Percentiles rank a stretch among this genome's conserved stretches.
Conservation (phyloP, 2,797 vertebrate species). For the Crenuchus spilurus region DNA sequence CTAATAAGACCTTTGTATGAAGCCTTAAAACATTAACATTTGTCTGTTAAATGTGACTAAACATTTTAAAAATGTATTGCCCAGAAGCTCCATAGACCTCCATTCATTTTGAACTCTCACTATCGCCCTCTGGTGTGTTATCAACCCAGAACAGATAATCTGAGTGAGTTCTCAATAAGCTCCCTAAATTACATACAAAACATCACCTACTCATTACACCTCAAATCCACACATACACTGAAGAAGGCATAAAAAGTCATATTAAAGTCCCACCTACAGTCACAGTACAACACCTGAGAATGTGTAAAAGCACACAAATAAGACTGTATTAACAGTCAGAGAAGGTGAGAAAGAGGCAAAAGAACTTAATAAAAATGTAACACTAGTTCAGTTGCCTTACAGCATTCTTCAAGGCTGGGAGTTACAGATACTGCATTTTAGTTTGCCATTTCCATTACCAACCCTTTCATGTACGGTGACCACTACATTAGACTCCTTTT, state of each 20-base stretch:
- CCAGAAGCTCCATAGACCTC: no score
- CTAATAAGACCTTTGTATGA: no score
- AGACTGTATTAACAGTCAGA: not conserved
- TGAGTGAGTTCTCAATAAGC: not conserved
- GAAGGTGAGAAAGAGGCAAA: not conserved
- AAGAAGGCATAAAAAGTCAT: not conserved
- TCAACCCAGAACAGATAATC: not conserved
- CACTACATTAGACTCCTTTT: no score
- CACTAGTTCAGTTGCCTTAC: not conserved
- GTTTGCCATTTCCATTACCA: not conserved
- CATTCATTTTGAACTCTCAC: not conserved
- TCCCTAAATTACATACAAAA: no score
- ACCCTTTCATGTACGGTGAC: no score
- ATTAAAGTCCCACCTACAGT: not conserved
- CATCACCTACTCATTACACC: not conserved
- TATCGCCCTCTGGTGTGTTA: not conserved
- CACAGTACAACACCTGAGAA: not conserved
- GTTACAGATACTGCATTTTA: no score
- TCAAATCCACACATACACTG: not conserved
- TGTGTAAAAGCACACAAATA: not conserved
- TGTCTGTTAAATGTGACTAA: no score
- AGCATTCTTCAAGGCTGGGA: not conserved
- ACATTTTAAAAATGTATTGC: no score
- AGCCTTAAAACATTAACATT: no score
- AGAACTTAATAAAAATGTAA: not conserved